Evolutionary conservation across 2,797 vertebrate genomes (phyloP).

Genomic region (Zalophus californianus): DNA sequence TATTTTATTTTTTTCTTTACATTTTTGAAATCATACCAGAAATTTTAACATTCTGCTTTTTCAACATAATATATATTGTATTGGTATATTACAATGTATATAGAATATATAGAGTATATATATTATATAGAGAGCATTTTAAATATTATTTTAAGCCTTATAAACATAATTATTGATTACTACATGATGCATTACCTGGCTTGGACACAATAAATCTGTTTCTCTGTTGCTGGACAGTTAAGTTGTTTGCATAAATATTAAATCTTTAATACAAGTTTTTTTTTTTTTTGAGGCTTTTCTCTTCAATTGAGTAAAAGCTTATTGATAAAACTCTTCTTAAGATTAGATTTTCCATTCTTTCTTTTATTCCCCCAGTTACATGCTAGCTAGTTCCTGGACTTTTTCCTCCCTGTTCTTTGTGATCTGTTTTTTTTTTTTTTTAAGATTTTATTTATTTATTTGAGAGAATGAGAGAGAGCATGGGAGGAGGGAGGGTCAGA

Average conservation of each 20-base stretch:
- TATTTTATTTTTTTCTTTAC: neutral
- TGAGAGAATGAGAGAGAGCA: too few relatives aligned
- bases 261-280: neutral
- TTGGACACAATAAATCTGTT: neutral
- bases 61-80: neutral
- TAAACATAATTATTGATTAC: neutral
- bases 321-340: constrained; percentile 30
- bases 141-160: constrained; percentile 38
- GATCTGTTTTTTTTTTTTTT: neutral
- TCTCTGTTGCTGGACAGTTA: neutral
- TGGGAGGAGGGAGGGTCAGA: too few relatives aligned
- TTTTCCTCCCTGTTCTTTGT: neutral
- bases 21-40: neutral
- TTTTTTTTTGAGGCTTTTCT: constrained; percentile 11
- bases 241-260: neutral
- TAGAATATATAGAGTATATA: neutral
- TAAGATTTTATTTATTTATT: too few relatives aligned
- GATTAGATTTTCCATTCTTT: neutral
- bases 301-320: neutral
- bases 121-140: neutral
- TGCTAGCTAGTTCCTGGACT: neutral
- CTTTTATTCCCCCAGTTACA: neutral
- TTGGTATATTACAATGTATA: neutral
- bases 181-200: neutral
- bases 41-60: neutral